Conservation (phyloP, 1,140 invertebrate species). For the Cylas formicarius region DNA sequence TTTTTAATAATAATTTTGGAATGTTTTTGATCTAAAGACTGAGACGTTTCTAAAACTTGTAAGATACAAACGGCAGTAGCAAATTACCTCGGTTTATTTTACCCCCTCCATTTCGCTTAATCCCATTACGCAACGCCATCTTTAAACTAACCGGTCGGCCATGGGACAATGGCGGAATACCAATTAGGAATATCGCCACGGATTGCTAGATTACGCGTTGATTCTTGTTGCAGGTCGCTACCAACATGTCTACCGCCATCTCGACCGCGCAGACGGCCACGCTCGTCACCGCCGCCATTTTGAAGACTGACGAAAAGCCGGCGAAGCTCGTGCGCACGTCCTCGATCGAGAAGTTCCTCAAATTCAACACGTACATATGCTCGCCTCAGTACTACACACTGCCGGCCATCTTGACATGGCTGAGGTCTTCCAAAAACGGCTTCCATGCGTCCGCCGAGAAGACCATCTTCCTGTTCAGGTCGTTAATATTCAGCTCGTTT, state of each 20-base stretch:
- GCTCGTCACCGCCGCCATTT: conserved; percentile 10
- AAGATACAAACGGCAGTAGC: too few relatives aligned
- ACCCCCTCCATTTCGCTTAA: too few relatives aligned
- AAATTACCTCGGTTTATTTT: too few relatives aligned
- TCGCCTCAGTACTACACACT: conserved; percentile 34
- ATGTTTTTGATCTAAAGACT: too few relatives aligned
- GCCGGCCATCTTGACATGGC: conserved; percentile 33
- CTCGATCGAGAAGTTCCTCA: conserved; percentile 34
- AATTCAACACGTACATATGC: conserved; percentile 37
- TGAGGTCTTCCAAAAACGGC: conserved; percentile 29
- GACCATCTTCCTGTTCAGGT: conserved; percentile 28
- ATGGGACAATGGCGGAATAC: too few relatives aligned
- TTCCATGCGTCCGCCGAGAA: conserved; percentile 27
- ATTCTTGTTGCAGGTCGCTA: conserved; percentile 1
- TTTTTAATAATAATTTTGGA: too few relatives aligned
- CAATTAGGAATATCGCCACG: too few relatives aligned
- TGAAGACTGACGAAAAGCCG: conserved; percentile 23
- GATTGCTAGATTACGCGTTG: too few relatives aligned
- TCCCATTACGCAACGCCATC: too few relatives aligned
- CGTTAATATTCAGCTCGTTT: conserved; percentile 23
- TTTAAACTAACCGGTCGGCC: too few relatives aligned
- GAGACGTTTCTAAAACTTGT: too few relatives aligned
- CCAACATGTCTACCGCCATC: conserved; percentile 16
- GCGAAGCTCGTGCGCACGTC: conserved; percentile 24
- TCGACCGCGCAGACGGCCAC: conserved; percentile 12